Evolutionary conservation across 1,140 invertebrate species (phyloP).

Genomic region (Amphibalanus amphitrite): DNA sequence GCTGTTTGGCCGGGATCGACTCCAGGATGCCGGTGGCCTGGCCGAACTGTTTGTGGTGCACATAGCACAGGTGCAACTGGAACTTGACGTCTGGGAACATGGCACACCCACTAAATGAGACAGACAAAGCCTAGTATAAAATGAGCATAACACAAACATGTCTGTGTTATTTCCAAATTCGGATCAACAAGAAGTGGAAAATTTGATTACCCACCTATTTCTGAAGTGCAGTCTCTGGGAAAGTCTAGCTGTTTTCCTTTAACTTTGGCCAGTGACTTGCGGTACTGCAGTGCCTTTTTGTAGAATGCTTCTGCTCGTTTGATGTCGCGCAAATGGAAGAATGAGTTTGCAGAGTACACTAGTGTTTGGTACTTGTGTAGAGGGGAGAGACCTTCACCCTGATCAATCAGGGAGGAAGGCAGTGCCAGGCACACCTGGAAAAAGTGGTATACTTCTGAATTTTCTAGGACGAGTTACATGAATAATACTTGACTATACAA

Average conservation of each 20-base stretch:
- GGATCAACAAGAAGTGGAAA: no score
- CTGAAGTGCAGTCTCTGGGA: slow-evolving; percentile 26
- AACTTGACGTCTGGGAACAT: slow-evolving; percentile 51
- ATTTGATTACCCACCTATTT: slow-evolving; percentile 25
- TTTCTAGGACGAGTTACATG: no score
- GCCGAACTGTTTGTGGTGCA: slow-evolving; percentile 40
- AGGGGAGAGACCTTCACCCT: slow-evolving; percentile 23
- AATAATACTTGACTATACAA: no score
- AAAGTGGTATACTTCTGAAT: no score
- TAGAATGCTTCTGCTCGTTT: slow-evolving; percentile 47
- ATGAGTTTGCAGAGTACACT: slow-evolving; percentile 46
- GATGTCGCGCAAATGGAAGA: slow-evolving; percentile 43
- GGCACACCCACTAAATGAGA: no score
- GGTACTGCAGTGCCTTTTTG: slow-evolving; percentile 43
- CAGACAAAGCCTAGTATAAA: no score
- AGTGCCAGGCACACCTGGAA: no score
- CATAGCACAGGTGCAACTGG: slow-evolving; percentile 48
- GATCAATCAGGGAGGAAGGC: no score
- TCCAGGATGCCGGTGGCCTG: slow-evolving; percentile 47
- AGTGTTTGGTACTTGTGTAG: slow-evolving; percentile 42
- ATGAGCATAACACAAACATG: no score
- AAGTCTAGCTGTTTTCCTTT: slow-evolving; percentile 31
- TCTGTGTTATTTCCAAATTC: no score
- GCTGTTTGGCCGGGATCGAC: slow-evolving; percentile 45
- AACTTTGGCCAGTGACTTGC: slow-evolving; percentile 45